These are phyloP conservation scores for Tetramorium alpestre DNA, from an alignment of 1,140 invertebrate genomes.

Conservation along the genomic window DNA sequence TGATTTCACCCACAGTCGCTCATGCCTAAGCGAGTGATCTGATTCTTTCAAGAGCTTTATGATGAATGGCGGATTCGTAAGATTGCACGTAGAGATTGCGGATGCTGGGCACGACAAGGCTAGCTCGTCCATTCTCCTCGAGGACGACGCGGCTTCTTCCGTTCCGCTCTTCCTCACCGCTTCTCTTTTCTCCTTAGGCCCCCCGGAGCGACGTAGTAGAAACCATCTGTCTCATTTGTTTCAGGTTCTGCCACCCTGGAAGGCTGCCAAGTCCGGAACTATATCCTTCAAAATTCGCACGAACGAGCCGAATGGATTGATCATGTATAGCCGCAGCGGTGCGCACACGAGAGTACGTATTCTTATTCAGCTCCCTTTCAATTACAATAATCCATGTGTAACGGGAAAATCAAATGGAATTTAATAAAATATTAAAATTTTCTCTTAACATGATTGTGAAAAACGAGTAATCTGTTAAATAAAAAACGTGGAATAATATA, in stretches of 20 bases:
- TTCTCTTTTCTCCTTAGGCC: slow-evolving; percentile 48
- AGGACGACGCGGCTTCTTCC: slow-evolving; percentile 62
- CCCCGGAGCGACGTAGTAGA: slow-evolving; percentile 73
- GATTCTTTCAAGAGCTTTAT: slow-evolving; percentile 70
- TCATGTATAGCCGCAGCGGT: slow-evolving; percentile 96
- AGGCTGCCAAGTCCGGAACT: slow-evolving; percentile 93
- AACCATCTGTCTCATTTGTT: slow-evolving; percentile 80
- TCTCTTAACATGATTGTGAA: neutral
- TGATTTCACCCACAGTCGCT: neutral
- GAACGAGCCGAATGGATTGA: slow-evolving; percentile 96
- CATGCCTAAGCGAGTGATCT: slow-evolving; percentile 51
- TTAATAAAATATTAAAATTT: neutral
- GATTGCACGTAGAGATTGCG: slow-evolving; percentile 60
- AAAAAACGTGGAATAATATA: neutral
- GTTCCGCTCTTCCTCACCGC: slow-evolving; percentile 34
- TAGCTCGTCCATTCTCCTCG: slow-evolving; percentile 66
- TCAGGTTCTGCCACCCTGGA: slow-evolving; percentile 95
- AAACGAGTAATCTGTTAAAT: neutral
- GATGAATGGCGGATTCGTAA: slow-evolving; percentile 64
- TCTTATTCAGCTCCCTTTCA: neutral
- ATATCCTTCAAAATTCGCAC: slow-evolving; percentile 97
- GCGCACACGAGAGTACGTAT: slow-evolving; percentile 89
- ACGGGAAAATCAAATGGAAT: neutral
- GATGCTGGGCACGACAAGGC: slow-evolving; percentile 67
- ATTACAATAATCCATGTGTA: neutral